These are phyloP conservation scores for Malacoctenus gilli DNA, from an alignment of 2,797 vertebrate genomes.

Conservation along the genomic window DNA sequence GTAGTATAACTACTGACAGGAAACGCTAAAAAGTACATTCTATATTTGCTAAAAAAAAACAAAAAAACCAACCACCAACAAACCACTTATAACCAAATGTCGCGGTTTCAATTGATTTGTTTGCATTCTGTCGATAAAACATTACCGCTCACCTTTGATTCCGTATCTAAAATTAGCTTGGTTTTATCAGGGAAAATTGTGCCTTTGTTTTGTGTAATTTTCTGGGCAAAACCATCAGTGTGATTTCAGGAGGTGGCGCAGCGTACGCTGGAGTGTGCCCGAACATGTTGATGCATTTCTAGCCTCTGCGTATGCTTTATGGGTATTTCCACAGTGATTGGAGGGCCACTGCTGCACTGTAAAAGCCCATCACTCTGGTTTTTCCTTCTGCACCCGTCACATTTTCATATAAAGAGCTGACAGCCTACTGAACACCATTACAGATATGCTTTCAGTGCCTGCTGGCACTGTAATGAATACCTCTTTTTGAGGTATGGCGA, in stretches of 20 bases:
- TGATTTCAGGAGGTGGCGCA: background rate
- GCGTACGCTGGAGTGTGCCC: background rate
- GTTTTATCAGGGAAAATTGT: too few relatives aligned
- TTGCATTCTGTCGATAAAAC: too few relatives aligned
- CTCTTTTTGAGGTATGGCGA: constrained; percentile 42
- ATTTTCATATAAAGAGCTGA: constrained; percentile 64
- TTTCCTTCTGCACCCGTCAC: constrained; percentile 43
- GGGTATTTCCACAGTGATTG: constrained; percentile 45
- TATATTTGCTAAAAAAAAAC: too few relatives aligned
- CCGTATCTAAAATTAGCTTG: too few relatives aligned
- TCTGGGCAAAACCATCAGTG: background rate
- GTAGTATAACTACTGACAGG: too few relatives aligned
- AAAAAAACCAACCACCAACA: too few relatives aligned
- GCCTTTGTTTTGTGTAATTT: too few relatives aligned
- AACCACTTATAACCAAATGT: too few relatives aligned
- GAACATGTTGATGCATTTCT: constrained; percentile 13
- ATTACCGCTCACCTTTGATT: too few relatives aligned
- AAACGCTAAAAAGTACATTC: too few relatives aligned
- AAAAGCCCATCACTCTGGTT: constrained; percentile 45
- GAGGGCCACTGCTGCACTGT: constrained; percentile 29
- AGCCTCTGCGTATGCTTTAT: constrained; percentile 20
- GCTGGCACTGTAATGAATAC: constrained; percentile 55
- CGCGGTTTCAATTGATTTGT: too few relatives aligned
- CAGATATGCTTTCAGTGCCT: constrained; percentile 51
- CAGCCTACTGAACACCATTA: constrained; percentile 63